Percentiles rank a stretch among this genome's conserved stretches.
Evolutionary conservation across 2,113 vertebrate species (phyloP).

Genomic region (Hemiscyllium ocellatum): DNA sequence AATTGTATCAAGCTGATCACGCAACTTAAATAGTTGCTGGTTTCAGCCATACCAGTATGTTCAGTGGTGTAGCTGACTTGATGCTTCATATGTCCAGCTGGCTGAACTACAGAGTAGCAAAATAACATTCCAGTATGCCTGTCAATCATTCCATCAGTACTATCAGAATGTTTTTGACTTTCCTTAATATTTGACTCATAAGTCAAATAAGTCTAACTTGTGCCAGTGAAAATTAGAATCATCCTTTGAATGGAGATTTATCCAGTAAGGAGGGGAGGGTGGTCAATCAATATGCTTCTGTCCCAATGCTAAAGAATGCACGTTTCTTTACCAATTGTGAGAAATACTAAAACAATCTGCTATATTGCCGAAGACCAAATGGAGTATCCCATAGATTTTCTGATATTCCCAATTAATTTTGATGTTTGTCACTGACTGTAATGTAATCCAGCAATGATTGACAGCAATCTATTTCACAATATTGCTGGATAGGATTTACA

Average conservation of each 20-base stretch:
- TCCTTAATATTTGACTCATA: neutral
- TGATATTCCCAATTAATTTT: neutral
- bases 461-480: neutral
- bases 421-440: neutral
- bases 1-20: neutral
- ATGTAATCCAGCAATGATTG: neutral
- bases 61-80: neutral
- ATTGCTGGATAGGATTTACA: neutral
- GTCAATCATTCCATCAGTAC: neutral
- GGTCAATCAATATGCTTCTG: neutral
- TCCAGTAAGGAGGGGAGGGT: neutral
- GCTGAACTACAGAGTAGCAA: neutral
- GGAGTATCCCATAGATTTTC: neutral
- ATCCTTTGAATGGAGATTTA: neutral
- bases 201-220: neutral
- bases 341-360: neutral
- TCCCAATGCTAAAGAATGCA: neutral
- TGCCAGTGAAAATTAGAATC: neutral
- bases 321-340: neutral
- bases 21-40: neutral
- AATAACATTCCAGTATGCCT: neutral
- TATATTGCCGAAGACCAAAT: neutral
- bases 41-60: neutral
- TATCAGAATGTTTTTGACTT: neutral
- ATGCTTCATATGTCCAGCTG: neutral